These are phyloP conservation scores for Drosophila limbata DNA, from an alignment of 2,888 invertebrate species.

Conservation along the genomic window DNA sequence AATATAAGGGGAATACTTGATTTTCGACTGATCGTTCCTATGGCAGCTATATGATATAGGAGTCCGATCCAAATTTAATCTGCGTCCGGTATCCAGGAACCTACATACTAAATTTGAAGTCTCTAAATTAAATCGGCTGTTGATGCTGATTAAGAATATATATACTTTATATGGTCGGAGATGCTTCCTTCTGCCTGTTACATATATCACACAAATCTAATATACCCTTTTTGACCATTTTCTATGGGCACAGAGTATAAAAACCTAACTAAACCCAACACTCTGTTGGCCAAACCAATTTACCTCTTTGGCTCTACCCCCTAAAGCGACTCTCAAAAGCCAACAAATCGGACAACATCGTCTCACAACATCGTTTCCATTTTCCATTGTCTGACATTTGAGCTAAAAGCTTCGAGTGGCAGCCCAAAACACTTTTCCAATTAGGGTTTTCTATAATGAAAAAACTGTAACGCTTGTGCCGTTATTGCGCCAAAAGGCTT, in stretches of 20 bases:
- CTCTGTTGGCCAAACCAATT: constrained; percentile 10
- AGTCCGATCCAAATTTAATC: too few species aligned
- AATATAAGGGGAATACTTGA: too few species aligned
- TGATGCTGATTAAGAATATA: too few species aligned
- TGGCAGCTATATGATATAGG: too few species aligned
- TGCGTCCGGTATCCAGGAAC: too few species aligned
- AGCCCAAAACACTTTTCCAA: constrained; percentile 81
- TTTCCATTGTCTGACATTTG: constrained; percentile 72
- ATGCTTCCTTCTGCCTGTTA: too few species aligned
- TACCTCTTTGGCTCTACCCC: constrained; percentile 7
- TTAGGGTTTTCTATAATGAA: constrained; percentile 74
- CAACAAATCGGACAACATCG: constrained; percentile 76
- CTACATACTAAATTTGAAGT: too few species aligned
- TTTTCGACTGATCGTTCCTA: too few species aligned
- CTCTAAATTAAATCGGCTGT: too few species aligned
- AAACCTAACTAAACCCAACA: constrained; percentile 14
- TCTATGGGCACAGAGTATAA: neutral
- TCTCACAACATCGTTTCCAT: constrained; percentile 35
- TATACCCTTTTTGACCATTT: too few species aligned
- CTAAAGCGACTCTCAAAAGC: constrained; percentile 57
- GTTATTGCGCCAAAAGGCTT: constrained; percentile 61
- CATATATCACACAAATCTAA: too few species aligned
- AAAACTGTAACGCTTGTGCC: constrained; percentile 71
- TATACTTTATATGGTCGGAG: too few species aligned
- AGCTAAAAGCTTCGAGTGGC: constrained; percentile 80